A percentile compares a stretch with the other conserved stretches of the same genome.
Conservation (phyloP, 2,113 vertebrate species). For the Mormoops blainvillei region DNA sequence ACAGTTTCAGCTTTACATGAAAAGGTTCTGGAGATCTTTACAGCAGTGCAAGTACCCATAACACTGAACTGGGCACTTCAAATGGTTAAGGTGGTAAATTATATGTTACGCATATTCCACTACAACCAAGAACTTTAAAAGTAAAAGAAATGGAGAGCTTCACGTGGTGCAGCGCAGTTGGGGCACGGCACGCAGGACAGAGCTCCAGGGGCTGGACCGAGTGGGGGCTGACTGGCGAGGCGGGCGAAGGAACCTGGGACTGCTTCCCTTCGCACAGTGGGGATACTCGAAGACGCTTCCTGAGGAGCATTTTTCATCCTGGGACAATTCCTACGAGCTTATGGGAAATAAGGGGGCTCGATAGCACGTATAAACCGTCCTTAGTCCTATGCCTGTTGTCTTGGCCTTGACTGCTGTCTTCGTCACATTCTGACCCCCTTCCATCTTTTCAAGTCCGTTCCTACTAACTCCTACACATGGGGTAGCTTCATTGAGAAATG, state of each 20-base stretch:
- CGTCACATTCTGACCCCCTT: background rate
- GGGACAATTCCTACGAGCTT: background rate
- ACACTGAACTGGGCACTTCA: too few species aligned
- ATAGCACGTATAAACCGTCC: too few species aligned
- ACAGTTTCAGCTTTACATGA: background rate
- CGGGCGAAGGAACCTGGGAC: background rate
- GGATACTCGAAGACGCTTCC: background rate
- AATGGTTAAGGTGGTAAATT: background rate
- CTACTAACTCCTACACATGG: background rate
- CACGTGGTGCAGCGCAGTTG: too few species aligned
- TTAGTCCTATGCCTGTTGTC: background rate
- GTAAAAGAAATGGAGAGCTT: background rate
- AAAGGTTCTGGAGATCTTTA: background rate
- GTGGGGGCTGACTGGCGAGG: accelerated
- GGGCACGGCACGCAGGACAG: background rate
- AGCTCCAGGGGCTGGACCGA: background rate
- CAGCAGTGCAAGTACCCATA: accelerated
- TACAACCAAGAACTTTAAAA: background rate
- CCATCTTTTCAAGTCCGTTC: background rate
- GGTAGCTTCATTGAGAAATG: background rate
- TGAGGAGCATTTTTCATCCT: background rate
- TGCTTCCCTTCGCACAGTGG: accelerated
- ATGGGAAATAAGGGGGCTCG: background rate
- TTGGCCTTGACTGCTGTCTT: background rate
- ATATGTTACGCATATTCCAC: background rate